Evolutionary conservation across 2,888 invertebrate species (phyloP).

Genomic region (Ophioninae sp.): DNA sequence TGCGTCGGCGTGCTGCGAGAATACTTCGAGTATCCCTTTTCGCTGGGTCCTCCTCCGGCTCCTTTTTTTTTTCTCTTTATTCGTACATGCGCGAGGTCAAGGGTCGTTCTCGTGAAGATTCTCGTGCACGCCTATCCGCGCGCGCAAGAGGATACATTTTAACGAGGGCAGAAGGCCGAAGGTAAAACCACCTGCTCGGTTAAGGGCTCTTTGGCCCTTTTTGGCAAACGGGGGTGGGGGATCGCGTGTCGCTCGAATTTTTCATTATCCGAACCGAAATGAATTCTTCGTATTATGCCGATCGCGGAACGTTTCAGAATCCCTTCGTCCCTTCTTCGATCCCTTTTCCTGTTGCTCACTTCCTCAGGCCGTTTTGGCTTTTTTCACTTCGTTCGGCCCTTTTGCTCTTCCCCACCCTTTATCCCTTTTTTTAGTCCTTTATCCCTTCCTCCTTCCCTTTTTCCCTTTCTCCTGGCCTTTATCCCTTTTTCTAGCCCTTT

Average conservation of each 20-base stretch:
- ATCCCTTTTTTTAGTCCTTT: no score
- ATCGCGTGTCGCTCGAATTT: conserved; percentile 72
- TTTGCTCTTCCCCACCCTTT: no score
- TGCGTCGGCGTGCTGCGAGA: conserved; percentile 57
- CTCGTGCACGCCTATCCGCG: conserved; percentile 1
- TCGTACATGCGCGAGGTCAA: conserved; percentile 44
- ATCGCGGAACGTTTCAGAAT: conserved; percentile 26
- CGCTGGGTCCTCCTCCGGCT: not conserved
- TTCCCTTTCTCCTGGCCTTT: no score
- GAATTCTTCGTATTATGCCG: conserved; percentile 67
- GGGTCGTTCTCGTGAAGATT: conserved; percentile 37
- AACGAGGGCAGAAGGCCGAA: conserved; percentile 43
- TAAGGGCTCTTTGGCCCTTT: conserved; percentile 14
- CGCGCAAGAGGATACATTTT: conserved; percentile 33
- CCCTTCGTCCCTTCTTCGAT: conserved; percentile 16
- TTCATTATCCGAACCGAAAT: conserved; percentile 71
- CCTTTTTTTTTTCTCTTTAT: conserved; percentile 32
- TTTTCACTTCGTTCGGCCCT: no score
- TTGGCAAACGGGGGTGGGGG: conserved; percentile 15
- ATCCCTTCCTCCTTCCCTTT: no score
- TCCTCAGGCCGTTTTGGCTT: no score
- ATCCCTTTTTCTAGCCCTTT: no score
- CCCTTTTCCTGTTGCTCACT: conserved; percentile 7
- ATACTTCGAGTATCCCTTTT: conserved; percentile 36
- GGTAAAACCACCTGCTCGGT: conserved; percentile 58